phyloP scores from a whole-genome alignment of 2,888 invertebrate genomes.

The Tenthredo livida region DNA sequence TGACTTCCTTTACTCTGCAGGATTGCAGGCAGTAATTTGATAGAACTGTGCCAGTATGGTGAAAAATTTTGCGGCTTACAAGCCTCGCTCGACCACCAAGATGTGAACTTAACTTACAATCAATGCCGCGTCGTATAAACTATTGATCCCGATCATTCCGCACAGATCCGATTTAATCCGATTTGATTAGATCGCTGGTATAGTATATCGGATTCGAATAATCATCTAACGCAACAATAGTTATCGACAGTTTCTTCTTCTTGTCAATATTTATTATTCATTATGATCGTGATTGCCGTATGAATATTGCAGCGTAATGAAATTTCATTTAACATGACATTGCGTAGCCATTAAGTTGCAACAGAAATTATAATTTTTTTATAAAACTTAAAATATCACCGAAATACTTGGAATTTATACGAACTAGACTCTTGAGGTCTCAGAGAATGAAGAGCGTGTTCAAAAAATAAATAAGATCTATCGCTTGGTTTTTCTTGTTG shows the following conservation, averaged over 20 bases:
- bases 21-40: constrained; percentile 63
- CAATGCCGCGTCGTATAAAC: constrained; percentile 37
- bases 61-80: constrained; percentile 64
- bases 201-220: neutral
- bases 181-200: neutral
- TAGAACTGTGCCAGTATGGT: constrained; percentile 67
- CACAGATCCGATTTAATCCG: constrained; percentile 32
- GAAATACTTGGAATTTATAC: no score
- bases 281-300: neutral
- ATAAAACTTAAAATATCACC: no score
- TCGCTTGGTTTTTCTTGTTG: neutral
- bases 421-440: no score
- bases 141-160: constrained; percentile 40
- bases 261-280: neutral
- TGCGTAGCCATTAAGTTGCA: neutral
- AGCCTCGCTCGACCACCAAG: constrained; percentile 39
- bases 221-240: constrained; percentile 19
- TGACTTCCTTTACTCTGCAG: neutral
- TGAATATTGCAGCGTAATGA: neutral
- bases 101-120: constrained; percentile 21
- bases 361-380: no score
- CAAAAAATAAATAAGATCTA: neutral
- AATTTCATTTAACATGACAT: neutral
- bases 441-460: no score
- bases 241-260: neutral